Evolutionary conservation across 1,140 invertebrate species (phyloP).

Genomic region (Trichogramma pretiosum): DNA sequence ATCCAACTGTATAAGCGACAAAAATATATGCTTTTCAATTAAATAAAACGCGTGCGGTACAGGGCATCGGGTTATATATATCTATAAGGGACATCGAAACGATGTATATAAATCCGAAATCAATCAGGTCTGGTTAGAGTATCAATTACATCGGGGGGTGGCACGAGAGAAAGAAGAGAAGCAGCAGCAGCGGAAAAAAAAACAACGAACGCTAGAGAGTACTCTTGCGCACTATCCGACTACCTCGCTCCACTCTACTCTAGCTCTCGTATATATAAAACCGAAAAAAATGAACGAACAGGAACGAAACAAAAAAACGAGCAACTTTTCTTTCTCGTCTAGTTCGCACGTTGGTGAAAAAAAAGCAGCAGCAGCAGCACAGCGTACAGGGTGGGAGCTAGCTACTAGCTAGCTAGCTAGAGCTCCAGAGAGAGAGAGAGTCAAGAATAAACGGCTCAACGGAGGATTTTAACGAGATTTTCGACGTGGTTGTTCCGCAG

Average conservation of each 20-base stretch:
- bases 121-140: background rate
- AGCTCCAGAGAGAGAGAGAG: conserved; percentile 5
- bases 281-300: background rate
- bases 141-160: conserved; percentile 1
- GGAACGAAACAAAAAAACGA: background rate
- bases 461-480: conserved; percentile 18
- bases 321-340: no score
- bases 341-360: no score
- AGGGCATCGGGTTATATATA: no score
- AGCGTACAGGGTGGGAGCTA: no score
- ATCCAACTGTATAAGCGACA: background rate
- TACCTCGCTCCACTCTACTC: no score
- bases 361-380: no score
- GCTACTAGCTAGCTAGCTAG: no score
- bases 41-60: no score
- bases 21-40: background rate
- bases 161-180: background rate
- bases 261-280: background rate
- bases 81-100: no score
- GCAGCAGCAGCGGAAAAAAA: background rate
- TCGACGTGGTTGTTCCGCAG: conserved; percentile 11
- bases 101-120: no score
- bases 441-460: conserved; percentile 4
- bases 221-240: no score
- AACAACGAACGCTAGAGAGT: no score